These are phyloP conservation scores for Lepidurus arcticus DNA, from an alignment of 1,140 invertebrate genomes.

Conservation along the genomic window DNA sequence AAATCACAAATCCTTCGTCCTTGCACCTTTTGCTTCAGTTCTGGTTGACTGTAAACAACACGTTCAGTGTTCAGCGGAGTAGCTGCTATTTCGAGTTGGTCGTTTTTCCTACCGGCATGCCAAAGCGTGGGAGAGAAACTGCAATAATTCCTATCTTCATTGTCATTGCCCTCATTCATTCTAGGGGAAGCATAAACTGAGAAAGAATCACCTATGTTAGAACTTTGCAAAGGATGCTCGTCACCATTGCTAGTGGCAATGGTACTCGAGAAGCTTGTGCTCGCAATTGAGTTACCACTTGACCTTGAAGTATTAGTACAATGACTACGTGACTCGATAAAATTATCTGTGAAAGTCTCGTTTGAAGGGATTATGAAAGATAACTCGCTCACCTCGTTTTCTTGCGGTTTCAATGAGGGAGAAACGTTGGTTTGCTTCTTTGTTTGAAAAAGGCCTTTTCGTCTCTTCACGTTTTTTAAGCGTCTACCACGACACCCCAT, in stretches of 20 bases:
- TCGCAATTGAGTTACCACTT: no score
- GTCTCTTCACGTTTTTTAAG: background rate
- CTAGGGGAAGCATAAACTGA: background rate
- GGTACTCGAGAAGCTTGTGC: background rate
- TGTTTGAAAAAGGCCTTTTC: background rate
- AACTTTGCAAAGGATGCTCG: background rate
- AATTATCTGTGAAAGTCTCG: background rate
- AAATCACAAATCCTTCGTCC: constrained; percentile 1
- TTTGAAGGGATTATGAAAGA: background rate
- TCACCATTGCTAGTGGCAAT: background rate
- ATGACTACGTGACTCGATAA: background rate
- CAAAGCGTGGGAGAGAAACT: background rate
- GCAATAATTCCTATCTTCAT: no score
- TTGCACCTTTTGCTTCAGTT: background rate
- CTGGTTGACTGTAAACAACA: background rate
- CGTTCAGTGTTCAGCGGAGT: background rate
- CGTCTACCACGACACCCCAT: background rate
- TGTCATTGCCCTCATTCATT: background rate
- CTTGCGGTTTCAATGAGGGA: background rate
- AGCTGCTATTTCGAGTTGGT: background rate
- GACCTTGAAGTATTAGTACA: no score
- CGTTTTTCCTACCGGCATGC: background rate
- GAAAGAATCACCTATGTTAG: background rate
- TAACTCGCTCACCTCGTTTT: constrained; percentile 1
- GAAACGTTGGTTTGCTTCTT: background rate